phyloP scores from a whole-genome alignment of 2,888 invertebrate genomes.

The Tortrix viridana region DNA sequence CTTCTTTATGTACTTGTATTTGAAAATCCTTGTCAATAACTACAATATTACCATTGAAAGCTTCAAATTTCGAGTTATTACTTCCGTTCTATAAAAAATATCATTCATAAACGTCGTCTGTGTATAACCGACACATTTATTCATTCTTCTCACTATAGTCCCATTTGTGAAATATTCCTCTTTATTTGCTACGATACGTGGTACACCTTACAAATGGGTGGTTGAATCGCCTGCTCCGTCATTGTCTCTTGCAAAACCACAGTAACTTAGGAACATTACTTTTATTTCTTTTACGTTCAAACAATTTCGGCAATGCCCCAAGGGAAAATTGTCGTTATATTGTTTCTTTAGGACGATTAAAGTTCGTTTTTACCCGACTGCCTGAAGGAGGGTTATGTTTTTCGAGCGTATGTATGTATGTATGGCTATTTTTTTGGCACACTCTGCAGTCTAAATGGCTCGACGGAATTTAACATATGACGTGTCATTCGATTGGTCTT shows the following conservation, averaged over 20 bases:
- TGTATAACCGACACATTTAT: neutral
- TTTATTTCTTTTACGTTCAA: conserved; percentile 24
- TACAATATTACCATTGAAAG: too few species aligned
- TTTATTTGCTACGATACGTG: conserved; percentile 17
- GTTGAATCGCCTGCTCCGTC: conserved; percentile 26
- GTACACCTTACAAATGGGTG: conserved; percentile 16
- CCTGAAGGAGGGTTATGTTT: too few species aligned
- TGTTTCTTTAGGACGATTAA: conserved; percentile 29
- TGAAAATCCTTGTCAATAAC: too few species aligned
- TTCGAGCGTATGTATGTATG: too few species aligned
- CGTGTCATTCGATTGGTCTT: too few species aligned
- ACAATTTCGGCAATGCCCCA: conserved; percentile 21
- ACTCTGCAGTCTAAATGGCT: too few species aligned
- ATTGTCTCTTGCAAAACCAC: conserved; percentile 28
- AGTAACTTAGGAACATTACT: conserved; percentile 27
- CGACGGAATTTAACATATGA: too few species aligned
- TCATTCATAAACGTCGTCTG: too few species aligned
- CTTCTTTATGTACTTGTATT: too few species aligned
- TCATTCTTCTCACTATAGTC: neutral
- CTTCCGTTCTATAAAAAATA: too few species aligned
- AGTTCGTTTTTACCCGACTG: conserved; percentile 18
- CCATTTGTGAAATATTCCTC: conserved; percentile 5
- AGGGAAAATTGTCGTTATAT: conserved; percentile 26
- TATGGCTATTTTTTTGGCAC: too few species aligned
- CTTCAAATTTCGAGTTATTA: too few species aligned